A percentile compares a stretch with the other conserved stretches of the same genome.
phyloP scores from a whole-genome alignment of 2,888 invertebrate genomes.

The Orthosia cruda region DNA sequence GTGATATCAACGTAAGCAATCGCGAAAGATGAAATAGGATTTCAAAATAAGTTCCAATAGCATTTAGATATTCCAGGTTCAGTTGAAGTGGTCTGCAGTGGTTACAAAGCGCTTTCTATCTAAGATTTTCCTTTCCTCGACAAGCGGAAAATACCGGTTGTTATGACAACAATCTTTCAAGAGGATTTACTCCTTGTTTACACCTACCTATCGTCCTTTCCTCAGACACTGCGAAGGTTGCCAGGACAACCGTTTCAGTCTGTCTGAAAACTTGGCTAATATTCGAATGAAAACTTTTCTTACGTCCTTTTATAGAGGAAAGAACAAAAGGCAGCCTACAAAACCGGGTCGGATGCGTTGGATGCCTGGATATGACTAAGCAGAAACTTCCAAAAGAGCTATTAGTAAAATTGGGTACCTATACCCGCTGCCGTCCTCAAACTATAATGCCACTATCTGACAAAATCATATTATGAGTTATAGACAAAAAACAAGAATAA shows the following conservation, averaged over 20 bases:
- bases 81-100: background rate
- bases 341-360: background rate
- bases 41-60: background rate
- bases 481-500: no score
- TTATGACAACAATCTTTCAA: background rate
- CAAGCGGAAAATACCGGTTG: background rate
- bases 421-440: no score
- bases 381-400: conserved; percentile 58
- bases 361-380: conserved; percentile 58
- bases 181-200: background rate
- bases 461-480: no score
- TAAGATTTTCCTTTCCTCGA: background rate
- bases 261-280: background rate
- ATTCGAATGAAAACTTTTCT: background rate
- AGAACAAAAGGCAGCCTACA: conserved; percentile 19
- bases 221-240: background rate
- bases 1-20: background rate
- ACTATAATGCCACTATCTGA: no score
- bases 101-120: background rate
- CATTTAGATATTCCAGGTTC: background rate
- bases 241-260: conserved; percentile 3
- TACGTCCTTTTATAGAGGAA: background rate
- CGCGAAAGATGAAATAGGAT: background rate
- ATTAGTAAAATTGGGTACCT: conserved; percentile 71
- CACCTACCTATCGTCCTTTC: background rate